Percentiles rank a stretch among this genome's conserved stretches.
phyloP scores from a whole-genome alignment of 1,140 invertebrate genomes.

The Bombus confusus region DNA sequence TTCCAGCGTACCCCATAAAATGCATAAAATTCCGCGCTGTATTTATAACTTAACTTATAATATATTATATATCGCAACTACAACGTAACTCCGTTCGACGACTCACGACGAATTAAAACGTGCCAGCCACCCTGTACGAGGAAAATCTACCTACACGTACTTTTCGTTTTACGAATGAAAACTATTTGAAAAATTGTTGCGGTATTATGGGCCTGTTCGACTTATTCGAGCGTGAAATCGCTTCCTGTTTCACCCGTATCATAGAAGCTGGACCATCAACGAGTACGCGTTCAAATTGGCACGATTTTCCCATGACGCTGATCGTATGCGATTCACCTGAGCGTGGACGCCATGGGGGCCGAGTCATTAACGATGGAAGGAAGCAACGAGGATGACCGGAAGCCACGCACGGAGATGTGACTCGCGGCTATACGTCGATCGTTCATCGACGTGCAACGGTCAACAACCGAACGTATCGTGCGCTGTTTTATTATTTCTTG shows the following conservation, averaged over 20 bases:
- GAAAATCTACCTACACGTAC: not conserved
- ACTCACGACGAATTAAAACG: no score
- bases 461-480: conserved; percentile 62
- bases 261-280: conserved; percentile 33
- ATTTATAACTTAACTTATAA: no score
- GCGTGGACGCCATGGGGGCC: conserved; percentile 30
- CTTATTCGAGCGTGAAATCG: conserved; percentile 55
- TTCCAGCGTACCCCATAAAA: no score
- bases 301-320: conserved; percentile 12
- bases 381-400: conserved; percentile 76
- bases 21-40: no score
- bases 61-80: no score
- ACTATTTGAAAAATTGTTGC: not conserved
- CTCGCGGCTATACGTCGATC: conserved; percentile 51
- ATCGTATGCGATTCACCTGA: conserved; percentile 59
- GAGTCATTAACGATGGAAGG: conserved; percentile 77
- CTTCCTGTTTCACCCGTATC: conserved; percentile 37
- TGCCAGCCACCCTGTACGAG: no score
- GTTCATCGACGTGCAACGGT: conserved; percentile 59
- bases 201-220: not conserved
- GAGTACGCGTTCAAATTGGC: not conserved
- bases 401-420: conserved; percentile 80
- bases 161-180: conserved; percentile 2
- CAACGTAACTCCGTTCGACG: no score
- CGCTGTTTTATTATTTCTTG: conserved; percentile 13